Base-by-base conservation (phyloP, 2,888 invertebrate species). In the Pammene fasciana region DNA sequence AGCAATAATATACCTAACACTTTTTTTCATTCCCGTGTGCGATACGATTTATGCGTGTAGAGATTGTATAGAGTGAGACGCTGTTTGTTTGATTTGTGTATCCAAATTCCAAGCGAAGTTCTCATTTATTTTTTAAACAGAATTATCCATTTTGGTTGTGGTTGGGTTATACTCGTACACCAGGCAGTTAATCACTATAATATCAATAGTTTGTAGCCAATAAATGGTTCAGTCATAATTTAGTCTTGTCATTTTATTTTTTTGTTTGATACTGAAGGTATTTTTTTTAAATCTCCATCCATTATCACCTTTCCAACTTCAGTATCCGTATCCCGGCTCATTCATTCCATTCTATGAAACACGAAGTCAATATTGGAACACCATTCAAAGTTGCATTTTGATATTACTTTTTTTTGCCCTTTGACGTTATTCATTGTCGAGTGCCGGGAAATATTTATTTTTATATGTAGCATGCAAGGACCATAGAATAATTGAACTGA, bases 381-480 rank as follows among this genome's bases (percentile, higher is more conserved):
- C 57, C 56, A 56, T 57, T 56, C 16, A 50, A 52, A 67, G 67
- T 62, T 55, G 61, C 46, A 46, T 61, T 60, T 54, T 54, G 11
- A 55, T 41, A 48, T 61, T 62, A 62, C 16, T 48, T 48, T 64
- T 59, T 64, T 59, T 50, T 50, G n/a, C 41, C 13, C 8, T 60
- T 54, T 54, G 45, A 54, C n/a, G 18, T 54, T 36, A 36, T 52
- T 18, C 60, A 60, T 66, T 60, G 14, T 60, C 11, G 46, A 60
- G 26, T 36, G 8, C 46, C 45, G 10, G 36, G 48, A 11, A 43
- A 52, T 16, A 41, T 41, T 52, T n/a, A n/a, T n/a, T n/a, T n/a
- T 52, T 26, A 62, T 52, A 41, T 54, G 13, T n/a, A 50, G 13
- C 50, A 54, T 26, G n/a, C 18, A 8, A 5, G 7, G 7, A 38